Evolutionary conservation across 2,888 invertebrate species (phyloP).

Genomic region (Tachina lurida): DNA sequence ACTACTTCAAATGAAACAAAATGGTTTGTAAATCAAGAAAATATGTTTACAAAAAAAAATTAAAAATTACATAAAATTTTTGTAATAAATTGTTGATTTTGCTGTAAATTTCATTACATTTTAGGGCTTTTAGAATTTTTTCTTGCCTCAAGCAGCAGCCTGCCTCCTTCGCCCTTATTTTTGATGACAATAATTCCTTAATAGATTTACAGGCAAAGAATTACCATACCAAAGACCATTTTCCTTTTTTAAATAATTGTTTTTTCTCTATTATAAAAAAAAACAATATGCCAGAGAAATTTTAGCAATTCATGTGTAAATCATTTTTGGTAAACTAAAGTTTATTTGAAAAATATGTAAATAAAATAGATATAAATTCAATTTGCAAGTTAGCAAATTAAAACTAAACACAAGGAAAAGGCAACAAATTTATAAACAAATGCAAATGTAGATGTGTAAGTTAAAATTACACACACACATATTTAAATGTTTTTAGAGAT

Average conservation of each 20-base stretch:
- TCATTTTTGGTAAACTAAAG: constrained; percentile 22
- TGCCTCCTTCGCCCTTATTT: neutral
- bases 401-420: constrained; percentile 42
- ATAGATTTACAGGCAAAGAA: constrained; percentile 38
- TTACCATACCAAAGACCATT: constrained; percentile 65
- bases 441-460: neutral
- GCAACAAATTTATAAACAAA: constrained; percentile 22
- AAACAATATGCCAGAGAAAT: constrained; percentile 1
- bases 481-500: neutral
- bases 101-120: constrained; percentile 36
- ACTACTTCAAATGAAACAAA: no score
- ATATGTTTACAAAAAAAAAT: neutral
- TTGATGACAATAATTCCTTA: constrained; percentile 35
- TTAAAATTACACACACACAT: neutral
- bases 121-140: constrained; percentile 15
- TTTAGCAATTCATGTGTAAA: constrained; percentile 35
- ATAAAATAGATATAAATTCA: constrained; percentile 63
- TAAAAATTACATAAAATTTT: constrained; percentile 8
- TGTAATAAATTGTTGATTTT: constrained; percentile 29
- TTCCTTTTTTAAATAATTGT: constrained; percentile 48
- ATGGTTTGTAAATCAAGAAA: no score
- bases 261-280: constrained; percentile 1
- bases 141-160: neutral
- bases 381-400: constrained; percentile 68
- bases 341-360: constrained; percentile 30